Evolutionary conservation across 2,888 invertebrate species (phyloP), one percentile per base, ranked within the genome.

Genomic region (Trichopria drosophilae): DNA sequence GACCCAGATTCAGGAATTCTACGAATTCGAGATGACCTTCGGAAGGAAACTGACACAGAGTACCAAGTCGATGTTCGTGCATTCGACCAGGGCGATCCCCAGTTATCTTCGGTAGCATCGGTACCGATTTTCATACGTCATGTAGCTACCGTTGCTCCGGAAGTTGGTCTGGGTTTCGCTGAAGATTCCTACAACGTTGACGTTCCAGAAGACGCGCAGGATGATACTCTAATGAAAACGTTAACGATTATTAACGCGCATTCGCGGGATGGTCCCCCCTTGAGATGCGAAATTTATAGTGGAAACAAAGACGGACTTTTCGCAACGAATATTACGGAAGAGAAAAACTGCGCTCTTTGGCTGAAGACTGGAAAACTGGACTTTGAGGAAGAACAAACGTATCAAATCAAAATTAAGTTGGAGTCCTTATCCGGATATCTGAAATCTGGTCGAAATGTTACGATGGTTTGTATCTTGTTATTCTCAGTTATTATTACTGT

Each of bases 171-270:
- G 20, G 88, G 93, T 1, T 95, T 95, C 70, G 89, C 90, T 5
- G 93, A 94, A 67, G 89, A 88, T 37, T 81, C 87, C 0, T 94
- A 93, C 71, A 88, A 87, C 39, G 85, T 90, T 1, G 88, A 91
- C 52, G 80, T 94, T 0, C 84, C 86, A 0, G 95, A 95, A 75
- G 87, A 90, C 72, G 82, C 86, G 0, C 77, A 80, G 0, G 81
- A 83, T 35, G 84, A 85, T 12, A 82, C 84, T 2, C 72, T 86
- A 12, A 80, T 92, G 7, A 83, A 88, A 66, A 81, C 82, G 4
- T 73, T 93, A 41, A 85, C 88, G 1, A 83, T 92, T 7, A 81
- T 90, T 53, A 90, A 90, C 70, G 84, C 84, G 60, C 13, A 83
- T 55, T 82, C 84, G 35, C 83, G 84, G 4, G 82, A 82, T 4